A percentile compares a stretch with the other conserved stretches of the same genome.
Evolutionary conservation across 2,888 invertebrate species (phyloP).

Genomic region (Uropetala carovei): DNA sequence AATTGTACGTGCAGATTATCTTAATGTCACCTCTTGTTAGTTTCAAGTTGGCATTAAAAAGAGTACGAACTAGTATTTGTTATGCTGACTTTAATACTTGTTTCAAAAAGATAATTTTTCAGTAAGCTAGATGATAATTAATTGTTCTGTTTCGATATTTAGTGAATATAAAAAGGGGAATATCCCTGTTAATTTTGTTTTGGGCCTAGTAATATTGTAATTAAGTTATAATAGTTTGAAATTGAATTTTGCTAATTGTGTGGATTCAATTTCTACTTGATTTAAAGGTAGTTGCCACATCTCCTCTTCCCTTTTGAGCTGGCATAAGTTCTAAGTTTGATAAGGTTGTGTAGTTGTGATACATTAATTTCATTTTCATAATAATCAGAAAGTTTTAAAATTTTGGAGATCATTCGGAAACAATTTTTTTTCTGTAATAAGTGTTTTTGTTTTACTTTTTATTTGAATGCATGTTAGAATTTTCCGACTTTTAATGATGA

Average conservation of each 20-base stretch:
- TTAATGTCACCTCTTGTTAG: constrained; percentile 59
- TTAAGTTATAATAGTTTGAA: constrained; percentile 45
- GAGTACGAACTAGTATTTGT: constrained; percentile 48
- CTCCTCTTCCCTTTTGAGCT: constrained; percentile 49
- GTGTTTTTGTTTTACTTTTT: constrained; percentile 10
- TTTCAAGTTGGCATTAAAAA: constrained; percentile 53
- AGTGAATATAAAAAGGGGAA: constrained; percentile 39
- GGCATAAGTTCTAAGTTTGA: constrained; percentile 52
- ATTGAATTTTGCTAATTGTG: constrained; percentile 39
- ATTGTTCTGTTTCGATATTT: constrained; percentile 36
- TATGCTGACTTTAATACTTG: constrained; percentile 32
- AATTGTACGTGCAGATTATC: constrained; percentile 40
- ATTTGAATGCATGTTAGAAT: not conserved
- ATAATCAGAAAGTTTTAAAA: not conserved
- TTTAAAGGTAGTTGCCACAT: not conserved
- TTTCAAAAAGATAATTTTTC: constrained; percentile 44
- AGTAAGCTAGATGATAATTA: constrained; percentile 51
- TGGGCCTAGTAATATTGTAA: constrained; percentile 33
- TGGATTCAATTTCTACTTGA: constrained; percentile 40
- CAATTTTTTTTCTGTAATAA: not conserved
- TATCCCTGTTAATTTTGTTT: constrained; percentile 18
- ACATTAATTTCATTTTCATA: not conserved
- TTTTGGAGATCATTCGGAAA: not conserved
- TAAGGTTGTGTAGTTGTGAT: not conserved
- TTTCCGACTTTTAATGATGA: not conserved